Evolutionary conservation across 2,113 vertebrate genomes (phyloP).

Genomic region (Catharus minimus): DNA sequence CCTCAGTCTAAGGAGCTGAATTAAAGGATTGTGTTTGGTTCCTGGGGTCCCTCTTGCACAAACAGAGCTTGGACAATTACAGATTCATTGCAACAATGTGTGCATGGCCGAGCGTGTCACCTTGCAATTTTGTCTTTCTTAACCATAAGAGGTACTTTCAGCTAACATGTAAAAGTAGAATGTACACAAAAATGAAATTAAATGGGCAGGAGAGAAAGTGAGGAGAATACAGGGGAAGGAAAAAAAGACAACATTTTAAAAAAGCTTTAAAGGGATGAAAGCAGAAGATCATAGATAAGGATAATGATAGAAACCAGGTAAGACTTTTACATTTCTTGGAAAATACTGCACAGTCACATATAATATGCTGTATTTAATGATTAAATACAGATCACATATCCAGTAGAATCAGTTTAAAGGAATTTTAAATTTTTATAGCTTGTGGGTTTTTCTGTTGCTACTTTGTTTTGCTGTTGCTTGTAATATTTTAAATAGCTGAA

Average conservation of each 20-base stretch:
- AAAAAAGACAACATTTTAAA: not conserved
- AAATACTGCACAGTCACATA: not conserved
- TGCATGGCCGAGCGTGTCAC: not conserved
- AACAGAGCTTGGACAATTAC: not conserved
- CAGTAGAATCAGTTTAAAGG: not conserved
- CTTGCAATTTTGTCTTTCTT: not conserved
- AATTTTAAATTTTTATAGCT: not conserved
- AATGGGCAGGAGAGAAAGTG: not conserved
- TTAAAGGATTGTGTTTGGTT: not conserved
- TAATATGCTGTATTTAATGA: not conserved
- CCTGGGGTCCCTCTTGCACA: not conserved
- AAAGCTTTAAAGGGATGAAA: not conserved
- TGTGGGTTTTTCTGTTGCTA: not conserved
- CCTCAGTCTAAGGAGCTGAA: not conserved
- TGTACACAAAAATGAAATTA: not conserved
- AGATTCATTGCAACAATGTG: not conserved
- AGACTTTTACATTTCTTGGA: not conserved
- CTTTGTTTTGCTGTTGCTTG: not conserved
- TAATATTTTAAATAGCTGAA: not conserved
- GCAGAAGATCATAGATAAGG: not conserved
- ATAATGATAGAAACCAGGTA: not conserved
- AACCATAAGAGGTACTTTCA: not conserved
- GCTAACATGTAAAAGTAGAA: not conserved
- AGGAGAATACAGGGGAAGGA: not conserved
- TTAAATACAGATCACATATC: not conserved